phyloP scores from a whole-genome alignment of 1,140 invertebrate species.

The Pseudomyrmex sp. region DNA sequence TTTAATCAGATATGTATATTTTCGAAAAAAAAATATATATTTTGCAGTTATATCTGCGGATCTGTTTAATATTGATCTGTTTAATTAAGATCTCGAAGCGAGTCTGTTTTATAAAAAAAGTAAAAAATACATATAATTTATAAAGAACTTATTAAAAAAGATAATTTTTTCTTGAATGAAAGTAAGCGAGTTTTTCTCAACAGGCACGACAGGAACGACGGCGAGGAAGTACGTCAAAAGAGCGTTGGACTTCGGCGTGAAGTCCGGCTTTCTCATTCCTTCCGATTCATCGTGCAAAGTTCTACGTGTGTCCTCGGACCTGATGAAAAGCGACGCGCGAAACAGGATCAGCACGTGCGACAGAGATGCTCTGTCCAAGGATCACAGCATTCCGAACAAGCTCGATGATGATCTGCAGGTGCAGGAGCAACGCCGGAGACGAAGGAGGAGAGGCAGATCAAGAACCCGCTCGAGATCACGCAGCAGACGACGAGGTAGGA shows the following conservation, averaged over 20 bases:
- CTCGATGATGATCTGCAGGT: slow-evolving; percentile 50
- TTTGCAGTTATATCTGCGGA: no score
- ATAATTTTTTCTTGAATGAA: neutral
- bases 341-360: neutral
- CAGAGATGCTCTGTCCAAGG: slow-evolving; percentile 7
- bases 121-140: neutral
- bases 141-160: neutral
- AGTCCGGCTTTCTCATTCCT: slow-evolving; percentile 74
- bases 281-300: slow-evolving; percentile 68
- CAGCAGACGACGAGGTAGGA: slow-evolving; percentile 17
- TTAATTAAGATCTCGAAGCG: neutral
- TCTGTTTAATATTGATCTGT: no score
- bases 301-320: slow-evolving; percentile 73
- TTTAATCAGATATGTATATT: no score
- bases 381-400: slow-evolving; percentile 18
- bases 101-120: neutral
- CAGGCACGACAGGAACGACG: slow-evolving; percentile 59
- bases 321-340: slow-evolving; percentile 48
- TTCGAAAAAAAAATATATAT: no score
- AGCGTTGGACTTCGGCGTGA: slow-evolving; percentile 74
- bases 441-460: slow-evolving; percentile 14
- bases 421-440: slow-evolving; percentile 53
- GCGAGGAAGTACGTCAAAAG: slow-evolving; percentile 72
- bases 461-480: slow-evolving; percentile 26
- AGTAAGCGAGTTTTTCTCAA: slow-evolving; percentile 1